Percentiles rank a stretch among this genome's conserved stretches.
Conservation (phyloP, 2,797 vertebrate genomes). For the Buphagus erythrorhynchus region DNA sequence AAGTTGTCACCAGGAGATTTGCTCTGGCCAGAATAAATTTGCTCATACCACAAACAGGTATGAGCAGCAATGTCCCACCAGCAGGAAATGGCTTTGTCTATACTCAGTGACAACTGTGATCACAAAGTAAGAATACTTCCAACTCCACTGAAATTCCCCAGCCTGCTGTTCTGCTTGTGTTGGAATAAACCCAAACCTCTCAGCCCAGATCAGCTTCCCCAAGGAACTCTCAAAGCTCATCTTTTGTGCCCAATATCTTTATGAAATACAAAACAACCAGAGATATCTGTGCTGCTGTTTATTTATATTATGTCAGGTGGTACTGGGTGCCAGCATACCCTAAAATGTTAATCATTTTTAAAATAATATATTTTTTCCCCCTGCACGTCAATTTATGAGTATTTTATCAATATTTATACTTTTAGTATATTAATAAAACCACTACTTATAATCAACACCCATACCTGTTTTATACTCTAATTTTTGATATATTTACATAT, state of each 20-base stretch:
- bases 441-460: background rate
- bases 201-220: background rate
- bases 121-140: background rate
- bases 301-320: background rate
- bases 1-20: background rate
- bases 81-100: background rate
- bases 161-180: background rate
- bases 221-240: background rate
- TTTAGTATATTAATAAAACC: background rate
- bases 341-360: constrained; percentile 11
- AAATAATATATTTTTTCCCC: background rate
- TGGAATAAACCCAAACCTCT: background rate
- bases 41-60: background rate
- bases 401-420: background rate
- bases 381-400: background rate
- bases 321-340: background rate
- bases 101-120: fast-evolving
- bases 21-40: background rate
- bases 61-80: background rate
- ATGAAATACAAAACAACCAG: background rate
- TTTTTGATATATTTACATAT: background rate
- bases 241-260: background rate
- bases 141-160: background rate
- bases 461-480: background rate
- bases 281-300: background rate